A percentile compares a stretch with the other conserved stretches of the same genome.
Conservation (phyloP, 2,888 invertebrate genomes). For the Campoplex nolae region DNA sequence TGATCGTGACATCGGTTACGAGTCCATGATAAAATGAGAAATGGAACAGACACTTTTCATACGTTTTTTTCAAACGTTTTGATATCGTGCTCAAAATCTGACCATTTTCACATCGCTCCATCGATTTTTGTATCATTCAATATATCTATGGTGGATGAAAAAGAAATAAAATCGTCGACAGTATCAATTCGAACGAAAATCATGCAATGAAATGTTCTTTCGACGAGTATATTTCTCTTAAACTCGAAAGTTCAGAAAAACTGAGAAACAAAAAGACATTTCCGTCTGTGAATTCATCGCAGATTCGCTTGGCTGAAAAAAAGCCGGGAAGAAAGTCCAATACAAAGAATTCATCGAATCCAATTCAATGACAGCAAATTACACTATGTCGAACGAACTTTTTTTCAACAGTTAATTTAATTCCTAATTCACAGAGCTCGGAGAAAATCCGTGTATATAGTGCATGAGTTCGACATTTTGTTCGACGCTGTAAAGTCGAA, state of each 20-base stretch:
- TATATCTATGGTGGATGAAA: not conserved
- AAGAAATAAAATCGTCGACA: not conserved
- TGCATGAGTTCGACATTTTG: not conserved
- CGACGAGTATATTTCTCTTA: not conserved
- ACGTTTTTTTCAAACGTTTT: too few relatives aligned
- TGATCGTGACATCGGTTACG: not conserved
- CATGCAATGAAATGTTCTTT: not conserved
- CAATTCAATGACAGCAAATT: constrained; percentile 16
- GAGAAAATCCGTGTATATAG: not conserved
- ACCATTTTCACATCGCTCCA: not conserved
- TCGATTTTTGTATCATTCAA: not conserved
- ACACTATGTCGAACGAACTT: not conserved
- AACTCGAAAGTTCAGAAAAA: not conserved
- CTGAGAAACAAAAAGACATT: not conserved
- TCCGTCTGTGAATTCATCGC: not conserved
- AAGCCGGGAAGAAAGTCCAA: not conserved
- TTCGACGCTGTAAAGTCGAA: constrained; percentile 19
- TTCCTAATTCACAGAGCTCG: not conserved
- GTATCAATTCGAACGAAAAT: not conserved
- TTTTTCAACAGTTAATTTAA: not conserved
- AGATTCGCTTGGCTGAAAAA: not conserved
- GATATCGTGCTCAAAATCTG: too few relatives aligned
- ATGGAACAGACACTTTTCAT: too few relatives aligned
- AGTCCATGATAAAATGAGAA: not conserved
- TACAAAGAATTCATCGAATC: not conserved